phyloP scores from a whole-genome alignment of 1,140 invertebrate species.

The Drosophila sturtevanti region DNA sequence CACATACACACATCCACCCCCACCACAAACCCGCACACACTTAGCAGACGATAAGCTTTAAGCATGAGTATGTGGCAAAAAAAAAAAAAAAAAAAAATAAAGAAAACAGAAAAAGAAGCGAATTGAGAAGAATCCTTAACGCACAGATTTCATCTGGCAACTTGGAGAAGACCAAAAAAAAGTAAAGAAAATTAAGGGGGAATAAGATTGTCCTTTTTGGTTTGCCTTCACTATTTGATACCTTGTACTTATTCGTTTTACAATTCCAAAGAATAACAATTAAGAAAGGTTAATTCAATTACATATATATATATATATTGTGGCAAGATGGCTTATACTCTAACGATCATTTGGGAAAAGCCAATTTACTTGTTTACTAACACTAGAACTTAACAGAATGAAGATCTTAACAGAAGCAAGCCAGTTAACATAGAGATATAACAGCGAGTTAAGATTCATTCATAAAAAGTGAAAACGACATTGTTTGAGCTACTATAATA shows the following conservation, averaged over 20 bases:
- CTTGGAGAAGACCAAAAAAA: constrained; percentile 27
- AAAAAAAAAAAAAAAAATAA: not conserved
- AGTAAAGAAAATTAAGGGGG: not conserved
- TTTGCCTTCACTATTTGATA: not conserved
- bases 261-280: no score
- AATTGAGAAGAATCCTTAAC: constrained; percentile 33
- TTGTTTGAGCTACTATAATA: no score
- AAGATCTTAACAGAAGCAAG: no score
- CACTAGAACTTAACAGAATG: no score
- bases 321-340: no score
- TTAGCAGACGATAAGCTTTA: constrained; percentile 50
- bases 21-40: constrained; percentile 13
- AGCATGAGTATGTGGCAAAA: constrained; percentile 56
- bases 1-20: constrained; percentile 7
- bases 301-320: no score
- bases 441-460: no score
- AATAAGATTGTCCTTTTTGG: not conserved
- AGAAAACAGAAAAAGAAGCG: not conserved
- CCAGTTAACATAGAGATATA: no score
- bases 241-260: not conserved
- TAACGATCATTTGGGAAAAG: no score
- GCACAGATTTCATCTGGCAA: constrained; percentile 55
- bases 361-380: no score
- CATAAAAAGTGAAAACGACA: no score
- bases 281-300: no score